Base-by-base conservation (phyloP, 1,140 invertebrate genomes). In the Panonychus citri region DNA sequence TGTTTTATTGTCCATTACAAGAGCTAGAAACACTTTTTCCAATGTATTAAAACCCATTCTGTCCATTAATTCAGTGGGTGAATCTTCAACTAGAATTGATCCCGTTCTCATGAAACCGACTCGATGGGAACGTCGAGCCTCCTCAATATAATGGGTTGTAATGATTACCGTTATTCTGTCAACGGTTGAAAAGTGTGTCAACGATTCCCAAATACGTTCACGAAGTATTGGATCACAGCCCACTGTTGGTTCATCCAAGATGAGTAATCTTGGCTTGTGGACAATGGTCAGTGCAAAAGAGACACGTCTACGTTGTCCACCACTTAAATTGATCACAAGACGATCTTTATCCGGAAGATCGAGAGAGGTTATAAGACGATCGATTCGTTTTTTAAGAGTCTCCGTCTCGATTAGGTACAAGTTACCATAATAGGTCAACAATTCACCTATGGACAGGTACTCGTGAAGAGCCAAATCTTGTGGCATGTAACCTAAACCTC, bases 361-460 rank as follows among this genome's bases (percentile, higher is more conserved):
- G 4, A 91, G 73, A 66, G 94, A 89, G 65, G 85, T 81, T 1
- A 94, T 68, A 3, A 96, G 73, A 70, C 94, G 94, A 56, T 81
- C 76, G 58, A 86, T 76, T 62, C 86, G 77, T 59, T 83, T 79
- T 25, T 54, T 27, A 26, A 65, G 30, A 8, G 34, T 12, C 15
- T 51, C 46, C 15, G 24, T 21, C 13, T 54, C 74, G 85, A 94
- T 89, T 54, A 84, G 82, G 66, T 89, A 86, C 63, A 95, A 83
- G 77, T 85, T 85, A 21, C 89, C 89, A 69, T 94, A 95, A 66
- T 91, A 95, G 73, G 83, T 78, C 78, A 95, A 82, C 0, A 87
- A 93, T 67, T 96, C 90, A 55, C 78, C 76, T 59, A 94, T 94
- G 0, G 86, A 84, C 69, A 95, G 90, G 69, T 94, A 86, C 1